Evolutionary conservation across 35 echinoderm and acorn worm genomes (phyloP), one percentile per base, ranked within the genome.

Genomic region (Anneissia japonica): DNA sequence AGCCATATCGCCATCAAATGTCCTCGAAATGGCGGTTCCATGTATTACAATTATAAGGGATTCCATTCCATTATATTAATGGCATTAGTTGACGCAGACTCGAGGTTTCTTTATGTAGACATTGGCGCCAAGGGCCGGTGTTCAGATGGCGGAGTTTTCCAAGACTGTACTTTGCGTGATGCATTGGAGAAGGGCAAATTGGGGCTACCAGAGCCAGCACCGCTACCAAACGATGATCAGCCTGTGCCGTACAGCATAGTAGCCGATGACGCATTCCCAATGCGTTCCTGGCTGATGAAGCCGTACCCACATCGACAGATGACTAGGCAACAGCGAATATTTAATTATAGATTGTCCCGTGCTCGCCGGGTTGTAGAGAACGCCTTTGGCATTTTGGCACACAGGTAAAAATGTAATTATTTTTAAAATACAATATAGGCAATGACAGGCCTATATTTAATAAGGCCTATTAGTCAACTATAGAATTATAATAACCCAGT

Each of bases 311-410:
- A 74, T 32, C 39, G 87, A 26, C 31, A 74, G 28, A 19, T 85
- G 36, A 26, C 40, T 0, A 36, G 55, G 36, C 74, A 93, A 33
- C 41, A 89, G 35, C 1, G 75, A 0, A 74, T 88, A 23, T 93
- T 85, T 74, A 92, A 92, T 81, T 92, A 92, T 33, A 17, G 80
- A 23, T 64, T 88, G 12, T 91, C 90, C 0, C 4, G 84, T 74
- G 90, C 84, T 0, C 38, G 91, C 10, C 72, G 87, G 30, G 82
- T 89, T 0, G 87, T 84, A 0, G 87, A 93, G 46, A 93, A 93
- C 81, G 91, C 91, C 4, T 93, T 93, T 76, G 91, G 90, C 4
- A 91, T 81, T 31, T 77, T 90, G 0, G 89, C 89, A 0, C 34
- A 85, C 38, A 14, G 82, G 2, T 90, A n/a, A n/a, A n/a, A n/a